Evolutionary conservation across 64 coral and sea anemone genomes (phyloP).

Genomic region (Acropora tenuis): DNA sequence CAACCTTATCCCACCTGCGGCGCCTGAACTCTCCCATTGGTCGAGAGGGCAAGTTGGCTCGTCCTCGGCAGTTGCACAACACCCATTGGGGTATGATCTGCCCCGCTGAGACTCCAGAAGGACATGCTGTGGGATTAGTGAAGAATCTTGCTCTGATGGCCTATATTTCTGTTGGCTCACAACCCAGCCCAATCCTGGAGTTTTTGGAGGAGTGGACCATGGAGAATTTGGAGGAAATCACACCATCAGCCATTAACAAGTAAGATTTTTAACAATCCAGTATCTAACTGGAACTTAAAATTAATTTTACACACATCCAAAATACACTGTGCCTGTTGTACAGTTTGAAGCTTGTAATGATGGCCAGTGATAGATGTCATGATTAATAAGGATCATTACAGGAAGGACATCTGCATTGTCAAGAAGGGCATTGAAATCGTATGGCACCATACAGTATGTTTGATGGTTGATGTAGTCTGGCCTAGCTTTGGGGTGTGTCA

Average conservation of each 20-base stretch:
- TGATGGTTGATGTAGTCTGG: no score
- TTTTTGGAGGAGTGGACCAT: constrained; percentile 99
- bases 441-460: no score
- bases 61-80: constrained; percentile 94
- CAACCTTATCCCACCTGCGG: constrained; percentile 93
- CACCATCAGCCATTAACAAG: constrained; percentile 97
- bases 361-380: no score
- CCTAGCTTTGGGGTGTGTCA: no score
- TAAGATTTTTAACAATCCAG: constrained; percentile 19
- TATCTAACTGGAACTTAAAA: no score
- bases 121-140: constrained; percentile 97
- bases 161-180: constrained; percentile 98
- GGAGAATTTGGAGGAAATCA: constrained; percentile 99
- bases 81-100: constrained; percentile 99
- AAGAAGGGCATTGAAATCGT: no score
- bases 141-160: constrained; percentile 99
- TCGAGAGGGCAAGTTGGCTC: constrained; percentile 97
- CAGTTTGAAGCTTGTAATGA: no score
- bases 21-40: constrained; percentile 99
- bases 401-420: no score
- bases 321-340: no score
- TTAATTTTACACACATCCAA: no score
- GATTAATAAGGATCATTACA: no score
- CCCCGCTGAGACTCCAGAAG: constrained; percentile 97
- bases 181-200: constrained; percentile 97